phyloP scores from a whole-genome alignment of 2,113 vertebrate species.

The Progne subis region DNA sequence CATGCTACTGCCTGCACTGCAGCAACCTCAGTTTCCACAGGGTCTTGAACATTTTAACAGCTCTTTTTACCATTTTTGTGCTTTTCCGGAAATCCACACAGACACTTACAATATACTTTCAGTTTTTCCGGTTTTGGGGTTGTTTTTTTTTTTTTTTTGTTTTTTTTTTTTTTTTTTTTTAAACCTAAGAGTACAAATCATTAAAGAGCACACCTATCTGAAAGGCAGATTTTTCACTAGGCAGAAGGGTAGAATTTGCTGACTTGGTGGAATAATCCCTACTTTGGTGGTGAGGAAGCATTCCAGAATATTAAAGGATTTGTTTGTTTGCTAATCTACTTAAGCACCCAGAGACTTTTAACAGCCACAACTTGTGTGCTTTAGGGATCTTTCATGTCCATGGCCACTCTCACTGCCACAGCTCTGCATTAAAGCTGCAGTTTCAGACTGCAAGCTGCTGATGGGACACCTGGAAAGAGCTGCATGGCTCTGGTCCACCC shows the following conservation, averaged over 20 bases:
- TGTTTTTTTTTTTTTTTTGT: no score
- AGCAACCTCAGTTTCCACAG: background rate
- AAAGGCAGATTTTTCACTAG: slow-evolving; percentile 5
- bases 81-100: background rate
- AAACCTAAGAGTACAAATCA: background rate
- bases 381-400: background rate
- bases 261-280: slow-evolving; percentile 37
- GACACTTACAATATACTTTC: background rate
- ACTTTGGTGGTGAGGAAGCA: slow-evolving; percentile 50
- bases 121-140: background rate
- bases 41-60: background rate
- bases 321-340: slow-evolving; percentile 67
- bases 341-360: slow-evolving; percentile 47
- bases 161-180: background rate
- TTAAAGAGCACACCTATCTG: background rate
- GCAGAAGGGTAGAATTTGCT: background rate
- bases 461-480: background rate
- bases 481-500: background rate
- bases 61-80: background rate
- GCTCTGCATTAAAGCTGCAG: background rate
- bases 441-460: background rate
- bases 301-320: slow-evolving; percentile 59
- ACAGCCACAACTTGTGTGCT: background rate
- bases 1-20: background rate
- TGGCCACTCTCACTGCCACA: background rate